These are phyloP conservation scores for Clarias pachynema DNA, from an alignment of 2,797 vertebrate species.

Conservation along the genomic window DNA sequence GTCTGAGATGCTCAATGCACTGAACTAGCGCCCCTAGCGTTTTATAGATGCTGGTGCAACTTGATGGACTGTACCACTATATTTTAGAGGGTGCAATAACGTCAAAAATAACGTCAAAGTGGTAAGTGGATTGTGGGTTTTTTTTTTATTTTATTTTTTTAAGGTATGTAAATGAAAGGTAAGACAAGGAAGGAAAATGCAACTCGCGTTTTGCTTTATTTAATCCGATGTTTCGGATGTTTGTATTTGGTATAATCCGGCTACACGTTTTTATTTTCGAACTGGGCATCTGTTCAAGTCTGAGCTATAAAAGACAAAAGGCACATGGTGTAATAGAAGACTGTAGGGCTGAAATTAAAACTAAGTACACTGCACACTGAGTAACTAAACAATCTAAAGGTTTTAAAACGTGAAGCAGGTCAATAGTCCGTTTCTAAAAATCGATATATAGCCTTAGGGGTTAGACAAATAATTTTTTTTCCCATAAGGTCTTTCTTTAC, in stretches of 20 bases:
- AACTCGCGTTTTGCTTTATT: not conserved
- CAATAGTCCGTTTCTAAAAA: too few relatives aligned
- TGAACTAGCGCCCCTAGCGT: not conserved
- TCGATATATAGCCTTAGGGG: too few relatives aligned
- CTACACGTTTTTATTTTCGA: constrained; percentile 19
- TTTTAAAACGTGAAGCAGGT: not conserved
- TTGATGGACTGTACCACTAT: constrained; percentile 40
- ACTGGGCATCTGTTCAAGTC: constrained; percentile 18
- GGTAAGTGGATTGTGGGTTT: too few relatives aligned
- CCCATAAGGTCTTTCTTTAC: not conserved
- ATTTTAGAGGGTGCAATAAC: not conserved
- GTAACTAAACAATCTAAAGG: not conserved
- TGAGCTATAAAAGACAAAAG: not conserved
- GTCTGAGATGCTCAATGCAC: not conserved
- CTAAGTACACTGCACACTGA: not conserved
- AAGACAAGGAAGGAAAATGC: not conserved
- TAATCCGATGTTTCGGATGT: not conserved
- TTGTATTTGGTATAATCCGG: constrained; percentile 2
- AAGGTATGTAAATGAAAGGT: too few relatives aligned
- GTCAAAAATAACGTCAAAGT: not conserved
- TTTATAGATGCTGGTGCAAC: constrained; percentile 37
- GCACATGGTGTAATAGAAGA: not conserved
- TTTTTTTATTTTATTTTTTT: too few relatives aligned
- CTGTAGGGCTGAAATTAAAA: not conserved
- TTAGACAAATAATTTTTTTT: too few relatives aligned